Base-by-base conservation (phyloP, 2,888 invertebrate species). In the Agrochola lychnidis region DNA sequence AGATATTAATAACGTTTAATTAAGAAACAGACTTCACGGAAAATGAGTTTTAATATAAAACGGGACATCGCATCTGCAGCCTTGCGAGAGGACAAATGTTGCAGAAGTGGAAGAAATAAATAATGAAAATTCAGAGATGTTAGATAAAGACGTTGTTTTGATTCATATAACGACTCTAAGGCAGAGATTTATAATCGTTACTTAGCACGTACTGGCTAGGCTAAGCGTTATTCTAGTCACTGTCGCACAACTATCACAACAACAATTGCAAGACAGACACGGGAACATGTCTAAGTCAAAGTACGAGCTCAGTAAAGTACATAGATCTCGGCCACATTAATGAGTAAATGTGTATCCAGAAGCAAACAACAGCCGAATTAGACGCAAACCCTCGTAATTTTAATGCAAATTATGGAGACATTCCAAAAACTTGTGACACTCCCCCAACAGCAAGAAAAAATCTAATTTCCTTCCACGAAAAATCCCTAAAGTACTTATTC, bases 1-100 rank as follows among this genome's bases (percentile, higher is more conserved):
- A 88, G 86, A 87, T 86, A 87, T 88, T 89, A 88, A 87, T 89
- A 88, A 87, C 82, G 84, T 82, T 86, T 88, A 88, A 89, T 88
- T 89, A 89, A 84, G 89, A 89, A 86, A 89, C 87, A 86, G 86
- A 81, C 84, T 82, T 82, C 68, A 81, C 73, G 72, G 78, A 70
- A 79, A 85, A 82, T 85, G 83, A 88, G 78, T 87, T 85, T 87
- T 87, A 88, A 88, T 87, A 87, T 82, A 78, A 88, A 79, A 79
- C 84, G 84, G 78, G 73, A 82, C 82, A 74, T 72, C 69, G 80
- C 76, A 78, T 76, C 70, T 86, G 88, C 84, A 85, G 53, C 76
- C 53, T 66, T 70, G 69, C 25, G 42, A 76, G 53, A 63, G 45
- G 53, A 53, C 84, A 84, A 83, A 71, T 86, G 86, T 63, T 76